Evolutionary conservation across 2,888 invertebrate genomes (phyloP).

Genomic region (Heliconius cydno): DNA sequence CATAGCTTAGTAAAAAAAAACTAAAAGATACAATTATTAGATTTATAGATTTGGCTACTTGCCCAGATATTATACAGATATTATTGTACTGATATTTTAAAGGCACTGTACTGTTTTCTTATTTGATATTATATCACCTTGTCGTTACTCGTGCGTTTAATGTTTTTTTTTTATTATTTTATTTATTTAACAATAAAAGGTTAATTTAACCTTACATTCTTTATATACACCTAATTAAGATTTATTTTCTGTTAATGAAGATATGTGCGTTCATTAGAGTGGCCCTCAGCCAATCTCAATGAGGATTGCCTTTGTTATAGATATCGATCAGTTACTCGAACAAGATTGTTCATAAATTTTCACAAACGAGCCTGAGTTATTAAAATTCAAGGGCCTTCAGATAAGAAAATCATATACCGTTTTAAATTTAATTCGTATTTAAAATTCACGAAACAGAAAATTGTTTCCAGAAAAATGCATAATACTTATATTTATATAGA

Average conservation of each 20-base stretch:
- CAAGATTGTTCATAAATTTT: constrained; percentile 9
- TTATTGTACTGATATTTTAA: not conserved
- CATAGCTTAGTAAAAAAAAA: too few relatives aligned
- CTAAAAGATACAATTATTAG: too few relatives aligned
- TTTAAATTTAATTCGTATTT: constrained; percentile 12
- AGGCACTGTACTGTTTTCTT: not conserved
- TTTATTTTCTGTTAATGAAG: constrained; percentile 6
- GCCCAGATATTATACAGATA: too few relatives aligned
- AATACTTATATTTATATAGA: not conserved
- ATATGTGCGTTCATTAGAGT: not conserved
- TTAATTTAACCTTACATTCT: not conserved
- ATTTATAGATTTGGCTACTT: too few relatives aligned
- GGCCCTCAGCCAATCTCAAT: not conserved
- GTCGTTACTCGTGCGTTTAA: not conserved
- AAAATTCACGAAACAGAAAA: not conserved
- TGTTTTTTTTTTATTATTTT: not conserved
- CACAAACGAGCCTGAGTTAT: constrained; percentile 4
- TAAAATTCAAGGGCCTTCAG: constrained; percentile 7
- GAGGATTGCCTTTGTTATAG: constrained; percentile 9
- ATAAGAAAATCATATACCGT: not conserved
- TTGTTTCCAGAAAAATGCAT: too few relatives aligned
- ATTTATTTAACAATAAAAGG: not conserved
- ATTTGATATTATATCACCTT: not conserved
- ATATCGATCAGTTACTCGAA: constrained; percentile 18
- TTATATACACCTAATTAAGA: not conserved